Conservation (phyloP, 2,113 vertebrate species). For the Eptesicus fuscus region DNA sequence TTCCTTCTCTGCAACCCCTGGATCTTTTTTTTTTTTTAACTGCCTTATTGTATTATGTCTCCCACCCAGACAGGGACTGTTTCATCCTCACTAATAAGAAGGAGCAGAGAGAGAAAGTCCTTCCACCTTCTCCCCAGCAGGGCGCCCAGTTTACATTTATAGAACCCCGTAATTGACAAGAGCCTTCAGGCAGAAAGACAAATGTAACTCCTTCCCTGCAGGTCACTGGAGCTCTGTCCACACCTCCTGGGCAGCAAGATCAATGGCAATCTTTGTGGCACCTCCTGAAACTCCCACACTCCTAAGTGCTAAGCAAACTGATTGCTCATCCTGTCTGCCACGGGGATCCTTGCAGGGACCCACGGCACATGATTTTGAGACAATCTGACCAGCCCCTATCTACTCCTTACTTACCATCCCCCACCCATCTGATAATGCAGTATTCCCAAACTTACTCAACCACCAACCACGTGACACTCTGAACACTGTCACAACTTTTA, state of each 20-base stretch:
- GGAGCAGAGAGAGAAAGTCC: background rate
- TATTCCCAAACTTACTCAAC: background rate
- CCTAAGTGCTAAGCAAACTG: background rate
- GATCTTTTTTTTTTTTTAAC: background rate
- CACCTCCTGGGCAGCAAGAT: background rate
- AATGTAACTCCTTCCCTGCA: background rate
- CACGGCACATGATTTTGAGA: background rate
- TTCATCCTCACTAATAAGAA: conserved; percentile 10
- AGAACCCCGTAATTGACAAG: background rate
- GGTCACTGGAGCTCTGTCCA: background rate
- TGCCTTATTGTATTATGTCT: background rate
- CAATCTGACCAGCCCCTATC: background rate
- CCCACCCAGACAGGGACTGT: background rate
- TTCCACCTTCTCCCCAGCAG: background rate
- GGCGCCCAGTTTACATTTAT: background rate
- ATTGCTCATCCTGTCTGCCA: background rate
- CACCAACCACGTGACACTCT: too few relatives aligned
- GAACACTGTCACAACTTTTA: background rate
- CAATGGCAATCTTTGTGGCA: background rate
- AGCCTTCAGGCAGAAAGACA: conserved; percentile 1
- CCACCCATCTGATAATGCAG: background rate
- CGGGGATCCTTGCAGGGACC: background rate
- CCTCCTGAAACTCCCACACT: background rate
- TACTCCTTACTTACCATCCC: background rate
- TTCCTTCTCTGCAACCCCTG: background rate